Evolutionary conservation across 2,113 vertebrate species (phyloP).

Genomic region (Vulpes lagopus): DNA sequence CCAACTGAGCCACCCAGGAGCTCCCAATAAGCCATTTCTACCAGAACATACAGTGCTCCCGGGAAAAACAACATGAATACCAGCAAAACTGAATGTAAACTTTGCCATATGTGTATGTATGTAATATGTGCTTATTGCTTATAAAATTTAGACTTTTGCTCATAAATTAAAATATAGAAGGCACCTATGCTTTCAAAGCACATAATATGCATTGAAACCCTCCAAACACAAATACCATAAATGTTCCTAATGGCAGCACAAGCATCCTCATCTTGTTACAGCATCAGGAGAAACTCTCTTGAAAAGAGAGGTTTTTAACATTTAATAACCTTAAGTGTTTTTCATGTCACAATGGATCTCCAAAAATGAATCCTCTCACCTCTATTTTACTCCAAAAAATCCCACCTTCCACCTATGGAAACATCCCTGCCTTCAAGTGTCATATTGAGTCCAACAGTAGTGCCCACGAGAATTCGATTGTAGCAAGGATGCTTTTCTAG

Average conservation of each 20-base stretch:
- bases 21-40: not conserved
- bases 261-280: not conserved
- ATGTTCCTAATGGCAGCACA: slow-evolving; percentile 14
- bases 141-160: slow-evolving; percentile 6
- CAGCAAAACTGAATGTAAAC: not conserved
- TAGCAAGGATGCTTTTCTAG: not conserved
- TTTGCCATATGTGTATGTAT: not conserved
- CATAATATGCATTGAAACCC: not conserved
- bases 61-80: not conserved
- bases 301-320: slow-evolving; percentile 42
- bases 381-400: not conserved
- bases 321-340: slow-evolving; percentile 19
- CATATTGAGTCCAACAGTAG: not conserved
- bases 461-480: not conserved
- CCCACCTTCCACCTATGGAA: not conserved
- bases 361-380: not conserved
- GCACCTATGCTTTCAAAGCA: not conserved
- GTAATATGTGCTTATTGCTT: not conserved
- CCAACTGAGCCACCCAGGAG: no score
- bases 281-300: slow-evolving; percentile 35
- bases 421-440: not conserved
- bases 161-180: slow-evolving; percentile 12
- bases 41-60: not conserved
- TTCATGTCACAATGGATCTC: not conserved
- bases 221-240: slow-evolving; percentile 37